These are phyloP conservation scores for Chitala chitala DNA, from an alignment of 2,113 vertebrate genomes.

Conservation along the genomic window DNA sequence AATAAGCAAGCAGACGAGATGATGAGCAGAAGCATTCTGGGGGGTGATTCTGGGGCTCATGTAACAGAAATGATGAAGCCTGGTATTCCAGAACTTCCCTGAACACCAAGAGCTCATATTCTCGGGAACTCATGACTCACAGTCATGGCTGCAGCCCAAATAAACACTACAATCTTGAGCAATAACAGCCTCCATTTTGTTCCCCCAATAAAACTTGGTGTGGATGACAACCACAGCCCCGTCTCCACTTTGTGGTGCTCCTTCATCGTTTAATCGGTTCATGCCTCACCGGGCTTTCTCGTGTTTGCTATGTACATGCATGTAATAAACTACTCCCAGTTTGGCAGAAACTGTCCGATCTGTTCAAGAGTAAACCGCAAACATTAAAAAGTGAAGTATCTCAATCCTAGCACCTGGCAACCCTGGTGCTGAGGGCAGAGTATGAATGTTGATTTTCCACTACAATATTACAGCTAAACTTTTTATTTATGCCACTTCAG, in stretches of 20 bases:
- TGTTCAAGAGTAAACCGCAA: too few relatives aligned
- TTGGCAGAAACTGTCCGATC: too few relatives aligned
- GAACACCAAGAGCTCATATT: neutral
- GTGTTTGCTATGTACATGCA: too few relatives aligned
- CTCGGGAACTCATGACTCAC: neutral
- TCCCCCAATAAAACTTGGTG: slow-evolving; percentile 2
- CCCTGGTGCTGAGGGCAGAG: too few relatives aligned
- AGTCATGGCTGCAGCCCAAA: neutral
- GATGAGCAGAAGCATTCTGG: neutral
- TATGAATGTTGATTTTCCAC: too few relatives aligned
- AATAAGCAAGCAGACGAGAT: neutral
- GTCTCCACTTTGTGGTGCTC: neutral
- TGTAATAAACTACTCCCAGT: too few relatives aligned
- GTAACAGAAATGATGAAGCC: slow-evolving; percentile 25
- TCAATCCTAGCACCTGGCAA: too few relatives aligned
- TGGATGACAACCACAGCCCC: slow-evolving; percentile 21
- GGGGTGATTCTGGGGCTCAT: slow-evolving; percentile 23
- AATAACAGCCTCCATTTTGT: slow-evolving; percentile 18
- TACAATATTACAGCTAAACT: too few relatives aligned
- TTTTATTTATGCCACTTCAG: too few relatives aligned
- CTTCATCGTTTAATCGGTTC: neutral
- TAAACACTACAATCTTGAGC: slow-evolving; percentile 13
- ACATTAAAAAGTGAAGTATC: too few relatives aligned
- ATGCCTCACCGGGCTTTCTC: neutral
- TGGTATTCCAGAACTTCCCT: neutral